Percentiles rank a stretch among this genome's conserved stretches.
These are phyloP conservation scores for Pardosa pseudoannulata DNA, from an alignment of 2,888 invertebrate species.

Conservation along the genomic window DNA sequence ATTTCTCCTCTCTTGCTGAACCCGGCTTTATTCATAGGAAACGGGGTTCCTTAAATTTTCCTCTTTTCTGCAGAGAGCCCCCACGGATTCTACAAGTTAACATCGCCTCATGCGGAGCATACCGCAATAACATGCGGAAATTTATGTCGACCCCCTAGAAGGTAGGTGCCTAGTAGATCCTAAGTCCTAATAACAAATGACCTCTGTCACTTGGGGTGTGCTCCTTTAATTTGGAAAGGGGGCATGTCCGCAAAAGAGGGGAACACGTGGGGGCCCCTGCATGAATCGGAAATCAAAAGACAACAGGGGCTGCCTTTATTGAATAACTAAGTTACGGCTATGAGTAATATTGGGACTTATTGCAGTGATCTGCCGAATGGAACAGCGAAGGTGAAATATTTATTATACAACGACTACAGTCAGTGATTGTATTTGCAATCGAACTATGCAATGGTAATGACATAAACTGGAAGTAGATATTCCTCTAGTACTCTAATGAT, in stretches of 20 bases:
- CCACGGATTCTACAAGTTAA: background rate
- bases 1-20: background rate
- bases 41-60: conserved; percentile 1
- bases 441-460: no score
- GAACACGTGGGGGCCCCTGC: conserved; percentile 22
- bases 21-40: background rate
- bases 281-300: conserved; percentile 14
- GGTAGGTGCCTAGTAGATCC: conserved; percentile 10
- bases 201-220: conserved; percentile 38
- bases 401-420: no score
- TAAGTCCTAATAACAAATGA: conserved; percentile 49
- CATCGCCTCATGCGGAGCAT: conserved; percentile 14
- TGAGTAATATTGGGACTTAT: background rate
- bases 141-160: conserved; percentile 25
- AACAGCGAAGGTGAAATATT: no score
- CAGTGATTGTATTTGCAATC: no score
- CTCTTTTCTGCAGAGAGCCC: background rate
- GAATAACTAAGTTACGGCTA: conserved; percentile 35
- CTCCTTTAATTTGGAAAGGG: conserved; percentile 50
- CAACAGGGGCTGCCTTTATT: conserved; percentile 27
- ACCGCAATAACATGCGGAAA: conserved; percentile 19
- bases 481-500: no score
- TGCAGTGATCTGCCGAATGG: background rate
- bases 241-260: background rate
- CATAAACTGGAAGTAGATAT: no score